A percentile compares a stretch with the other conserved stretches of the same genome.
phyloP scores from a whole-genome alignment of 2,888 invertebrate species.

The Synanthedon andrenaeformis region DNA sequence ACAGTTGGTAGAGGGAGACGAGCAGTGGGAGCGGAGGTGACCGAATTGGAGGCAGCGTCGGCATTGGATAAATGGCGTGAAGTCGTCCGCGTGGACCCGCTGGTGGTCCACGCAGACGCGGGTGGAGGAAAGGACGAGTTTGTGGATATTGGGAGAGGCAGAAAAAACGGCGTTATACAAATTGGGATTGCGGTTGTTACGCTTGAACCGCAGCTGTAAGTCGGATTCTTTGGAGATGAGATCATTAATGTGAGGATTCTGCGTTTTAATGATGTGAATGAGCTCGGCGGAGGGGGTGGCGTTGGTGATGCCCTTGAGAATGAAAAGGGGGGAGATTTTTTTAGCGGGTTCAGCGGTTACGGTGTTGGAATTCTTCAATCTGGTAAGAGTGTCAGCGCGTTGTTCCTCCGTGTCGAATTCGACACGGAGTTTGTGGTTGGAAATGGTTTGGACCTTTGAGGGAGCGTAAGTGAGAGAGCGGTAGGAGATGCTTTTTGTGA shows the following conservation, averaged over 20 bases:
- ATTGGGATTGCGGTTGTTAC: background rate
- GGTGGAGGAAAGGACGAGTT: background rate
- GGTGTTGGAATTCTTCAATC: background rate
- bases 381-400: background rate
- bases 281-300: background rate
- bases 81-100: background rate
- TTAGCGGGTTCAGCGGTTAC: conserved; percentile 3
- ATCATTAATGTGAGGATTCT: background rate
- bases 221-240: background rate
- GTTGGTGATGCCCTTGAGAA: conserved; percentile 1
- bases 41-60: background rate
- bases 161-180: background rate
- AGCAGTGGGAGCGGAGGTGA: background rate
- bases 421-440: conserved; percentile 2
- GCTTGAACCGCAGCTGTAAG: background rate
- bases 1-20: rapidly evolving
- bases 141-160: background rate
- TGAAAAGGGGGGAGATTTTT: conserved; percentile 5
- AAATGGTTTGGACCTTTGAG: background rate
- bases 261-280: background rate
- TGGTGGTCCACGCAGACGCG: too few species aligned
- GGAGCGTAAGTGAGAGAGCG: background rate
- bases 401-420: conserved; percentile 3
- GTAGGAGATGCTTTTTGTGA: background rate
- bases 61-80: background rate